Evolutionary conservation across 2,888 invertebrate species (phyloP).

Genomic region (Andrena bucephala): DNA sequence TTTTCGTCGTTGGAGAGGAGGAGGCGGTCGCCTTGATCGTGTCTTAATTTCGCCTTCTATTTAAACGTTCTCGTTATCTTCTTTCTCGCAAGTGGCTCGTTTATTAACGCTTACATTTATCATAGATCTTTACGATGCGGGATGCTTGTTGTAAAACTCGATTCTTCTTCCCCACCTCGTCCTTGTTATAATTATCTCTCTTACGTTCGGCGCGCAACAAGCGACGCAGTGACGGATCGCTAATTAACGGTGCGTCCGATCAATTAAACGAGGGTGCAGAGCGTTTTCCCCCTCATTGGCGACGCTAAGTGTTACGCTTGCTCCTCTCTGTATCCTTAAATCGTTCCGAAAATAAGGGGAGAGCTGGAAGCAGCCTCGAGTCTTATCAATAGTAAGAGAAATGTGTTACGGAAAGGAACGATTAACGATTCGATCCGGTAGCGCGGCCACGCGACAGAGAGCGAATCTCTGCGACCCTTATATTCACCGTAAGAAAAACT

Average conservation of each 20-base stretch:
- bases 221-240: slow-evolving; percentile 15
- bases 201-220: slow-evolving; percentile 22
- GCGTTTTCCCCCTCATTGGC: slow-evolving; percentile 11
- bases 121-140: slow-evolving; percentile 47
- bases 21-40: slow-evolving; percentile 14
- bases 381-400: slow-evolving; percentile 19
- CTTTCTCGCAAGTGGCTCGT: background rate
- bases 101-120: slow-evolving; percentile 39
- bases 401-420: slow-evolving; percentile 43
- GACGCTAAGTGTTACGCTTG: slow-evolving; percentile 7
- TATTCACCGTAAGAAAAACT: slow-evolving; percentile 68
- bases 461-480: slow-evolving; percentile 54
- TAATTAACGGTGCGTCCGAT: slow-evolving; percentile 48
- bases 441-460: slow-evolving; percentile 39
- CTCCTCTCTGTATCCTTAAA: slow-evolving; percentile 10
- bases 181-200: slow-evolving; percentile 40
- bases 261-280: slow-evolving; percentile 17
- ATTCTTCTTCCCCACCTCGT: slow-evolving; percentile 1
- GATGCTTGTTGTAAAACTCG: slow-evolving; percentile 43
- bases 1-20: slow-evolving; percentile 53
- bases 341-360: background rate
- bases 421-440: slow-evolving; percentile 17
- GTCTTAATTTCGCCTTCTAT: slow-evolving; percentile 5
- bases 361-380: slow-evolving; percentile 16
- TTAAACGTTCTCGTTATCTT: slow-evolving; percentile 25